These are phyloP conservation scores for Porphyrio hochstetteri DNA, from an alignment of 2,113 vertebrate species.

Conservation along the genomic window DNA sequence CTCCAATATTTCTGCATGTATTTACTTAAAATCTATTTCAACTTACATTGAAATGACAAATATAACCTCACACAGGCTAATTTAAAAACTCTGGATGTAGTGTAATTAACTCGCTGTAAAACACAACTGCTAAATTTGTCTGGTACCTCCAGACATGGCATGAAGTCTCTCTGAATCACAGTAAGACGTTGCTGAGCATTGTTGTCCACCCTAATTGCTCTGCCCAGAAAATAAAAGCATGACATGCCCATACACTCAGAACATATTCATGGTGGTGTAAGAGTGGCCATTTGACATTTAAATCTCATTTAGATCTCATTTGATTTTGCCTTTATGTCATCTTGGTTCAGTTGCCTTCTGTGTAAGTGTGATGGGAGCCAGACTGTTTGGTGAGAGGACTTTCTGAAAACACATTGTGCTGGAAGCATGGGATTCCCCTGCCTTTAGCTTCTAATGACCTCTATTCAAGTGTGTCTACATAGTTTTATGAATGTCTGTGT, in stretches of 20 bases:
- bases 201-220: background rate
- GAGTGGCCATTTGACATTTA: background rate
- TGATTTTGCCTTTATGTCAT: background rate
- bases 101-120: background rate
- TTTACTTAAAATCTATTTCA: background rate
- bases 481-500: background rate
- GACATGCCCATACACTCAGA: background rate
- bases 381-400: background rate
- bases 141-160: background rate
- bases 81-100: background rate
- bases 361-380: background rate
- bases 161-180: background rate
- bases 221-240: background rate
- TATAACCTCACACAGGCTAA: background rate
- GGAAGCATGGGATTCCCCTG: background rate
- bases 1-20: background rate
- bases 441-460: background rate
- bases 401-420: background rate
- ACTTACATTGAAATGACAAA: background rate
- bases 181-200: background rate
- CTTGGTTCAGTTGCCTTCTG: background rate
- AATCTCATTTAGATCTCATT: background rate
- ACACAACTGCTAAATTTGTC: background rate
- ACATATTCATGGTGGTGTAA: background rate
- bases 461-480: background rate